Conservation (phyloP, 1,140 invertebrate species). For the Bombyx mori region DNA sequence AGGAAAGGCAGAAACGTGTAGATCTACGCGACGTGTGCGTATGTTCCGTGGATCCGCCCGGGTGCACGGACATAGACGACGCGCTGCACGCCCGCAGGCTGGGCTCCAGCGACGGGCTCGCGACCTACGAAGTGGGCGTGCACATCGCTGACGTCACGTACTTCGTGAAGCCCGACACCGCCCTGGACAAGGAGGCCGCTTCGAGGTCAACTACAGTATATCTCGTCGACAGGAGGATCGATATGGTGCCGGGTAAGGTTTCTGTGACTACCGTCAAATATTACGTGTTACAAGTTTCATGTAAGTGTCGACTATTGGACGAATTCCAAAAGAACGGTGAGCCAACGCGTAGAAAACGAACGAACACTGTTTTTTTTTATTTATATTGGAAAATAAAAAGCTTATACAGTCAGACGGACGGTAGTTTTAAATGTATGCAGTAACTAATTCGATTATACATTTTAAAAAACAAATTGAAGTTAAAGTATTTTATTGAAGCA, state of each 20-base stretch:
- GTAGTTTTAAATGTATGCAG: too few relatives aligned
- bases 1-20: constrained; percentile 85
- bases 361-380: too few relatives aligned
- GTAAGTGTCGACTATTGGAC: too few relatives aligned
- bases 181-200: constrained; percentile 90
- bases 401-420: too few relatives aligned
- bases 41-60: constrained; percentile 98
- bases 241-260: constrained; percentile 84
- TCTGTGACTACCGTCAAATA: too few relatives aligned
- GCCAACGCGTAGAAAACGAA: too few relatives aligned
- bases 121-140: constrained; percentile 81
- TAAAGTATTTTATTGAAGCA: too few relatives aligned
- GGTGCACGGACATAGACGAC: constrained; percentile 99
- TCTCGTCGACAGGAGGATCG: constrained; percentile 89
- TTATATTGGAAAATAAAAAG: too few relatives aligned
- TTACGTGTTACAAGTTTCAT: too few relatives aligned
- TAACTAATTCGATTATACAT: too few relatives aligned
- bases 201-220: constrained; percentile 91
- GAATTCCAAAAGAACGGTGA: not conserved
- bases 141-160: constrained; percentile 97
- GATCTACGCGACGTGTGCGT: constrained; percentile 90
- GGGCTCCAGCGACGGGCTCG: constrained; percentile 77
- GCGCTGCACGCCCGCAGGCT: constrained; percentile 91
- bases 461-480: too few relatives aligned
- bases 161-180: constrained; percentile 91